Evolutionary conservation across 2,888 invertebrate species (phyloP).

Genomic region (Eupithecia exiguata): DNA sequence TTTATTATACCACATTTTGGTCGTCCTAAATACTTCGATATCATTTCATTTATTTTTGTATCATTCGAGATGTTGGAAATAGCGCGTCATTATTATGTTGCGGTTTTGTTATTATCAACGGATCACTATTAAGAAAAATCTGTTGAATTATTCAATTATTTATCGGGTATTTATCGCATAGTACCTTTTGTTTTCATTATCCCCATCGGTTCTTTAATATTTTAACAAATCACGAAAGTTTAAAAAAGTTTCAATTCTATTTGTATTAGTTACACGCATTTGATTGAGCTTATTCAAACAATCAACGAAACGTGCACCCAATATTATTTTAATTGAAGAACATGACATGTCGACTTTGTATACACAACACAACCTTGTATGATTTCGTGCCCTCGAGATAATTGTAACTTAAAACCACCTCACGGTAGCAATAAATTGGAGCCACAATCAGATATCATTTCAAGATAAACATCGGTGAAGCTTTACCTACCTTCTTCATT

Average conservation of each 20-base stretch:
- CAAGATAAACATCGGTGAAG: conserved; percentile 23
- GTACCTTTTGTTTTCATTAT: too few relatives aligned
- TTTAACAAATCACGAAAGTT: too few relatives aligned
- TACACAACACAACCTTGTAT: conserved; percentile 9
- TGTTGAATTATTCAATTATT: background rate
- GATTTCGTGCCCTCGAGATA: conserved; percentile 13
- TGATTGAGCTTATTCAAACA: background rate
- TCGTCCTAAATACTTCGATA: conserved; percentile 65
- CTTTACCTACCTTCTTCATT: background rate
- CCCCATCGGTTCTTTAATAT: too few relatives aligned
- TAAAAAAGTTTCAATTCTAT: too few relatives aligned
- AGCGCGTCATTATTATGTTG: conserved; percentile 18
- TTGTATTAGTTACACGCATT: background rate
- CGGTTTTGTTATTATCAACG: background rate
- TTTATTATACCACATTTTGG: conserved; percentile 71
- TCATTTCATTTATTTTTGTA: conserved; percentile 39
- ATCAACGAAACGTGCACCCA: background rate
- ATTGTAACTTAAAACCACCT: conserved; percentile 42
- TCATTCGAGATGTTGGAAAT: conserved; percentile 25
- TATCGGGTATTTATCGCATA: too few relatives aligned
- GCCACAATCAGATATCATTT: conserved; percentile 54
- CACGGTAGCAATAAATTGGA: conserved; percentile 53
- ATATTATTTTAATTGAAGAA: background rate
- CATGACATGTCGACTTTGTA: background rate
- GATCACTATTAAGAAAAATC: background rate